Percentiles rank a stretch among this genome's conserved stretches.
phyloP scores from a whole-genome alignment of 2,888 invertebrate genomes.

The Aradus depressus region DNA sequence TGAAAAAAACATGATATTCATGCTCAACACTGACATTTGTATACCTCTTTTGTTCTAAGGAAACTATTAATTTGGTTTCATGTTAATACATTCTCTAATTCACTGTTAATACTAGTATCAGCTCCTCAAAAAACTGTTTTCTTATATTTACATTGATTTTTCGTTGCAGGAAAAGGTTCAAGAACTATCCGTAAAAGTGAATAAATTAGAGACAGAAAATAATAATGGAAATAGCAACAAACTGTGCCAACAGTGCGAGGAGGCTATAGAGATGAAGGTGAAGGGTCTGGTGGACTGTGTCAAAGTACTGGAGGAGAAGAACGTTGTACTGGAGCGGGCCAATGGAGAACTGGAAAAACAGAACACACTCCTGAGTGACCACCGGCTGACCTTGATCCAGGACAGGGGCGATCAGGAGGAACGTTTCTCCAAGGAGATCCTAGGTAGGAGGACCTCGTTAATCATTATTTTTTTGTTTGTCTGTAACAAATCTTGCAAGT shows the following conservation, averaged over 20 bases:
- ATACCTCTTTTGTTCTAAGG: no score
- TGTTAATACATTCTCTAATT: no score
- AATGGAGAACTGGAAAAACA: slow-evolving; percentile 1
- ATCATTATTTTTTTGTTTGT: neutral
- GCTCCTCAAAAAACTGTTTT: no score
- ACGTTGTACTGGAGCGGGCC: neutral
- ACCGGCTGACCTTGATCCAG: neutral
- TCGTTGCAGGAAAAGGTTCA: slow-evolving; percentile 6
- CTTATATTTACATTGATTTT: neutral
- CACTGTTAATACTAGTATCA: no score
- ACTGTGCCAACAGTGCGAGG: neutral
- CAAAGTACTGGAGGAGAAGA: slow-evolving; percentile 1
- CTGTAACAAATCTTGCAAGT: neutral
- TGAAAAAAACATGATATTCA: no score
- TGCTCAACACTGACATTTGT: no score
- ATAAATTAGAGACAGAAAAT: neutral
- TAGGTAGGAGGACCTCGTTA: neutral
- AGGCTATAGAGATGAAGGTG: neutral
- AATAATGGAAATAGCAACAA: neutral
- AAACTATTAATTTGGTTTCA: no score
- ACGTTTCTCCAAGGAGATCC: neutral
- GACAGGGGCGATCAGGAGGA: neutral
- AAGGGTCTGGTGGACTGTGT: slow-evolving; percentile 1
- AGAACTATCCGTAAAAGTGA: slow-evolving; percentile 7
- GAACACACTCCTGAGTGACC: slow-evolving; percentile 1